These are phyloP conservation scores for Calameuta pallipes DNA, from an alignment of 2,888 invertebrate species.

Conservation along the genomic window DNA sequence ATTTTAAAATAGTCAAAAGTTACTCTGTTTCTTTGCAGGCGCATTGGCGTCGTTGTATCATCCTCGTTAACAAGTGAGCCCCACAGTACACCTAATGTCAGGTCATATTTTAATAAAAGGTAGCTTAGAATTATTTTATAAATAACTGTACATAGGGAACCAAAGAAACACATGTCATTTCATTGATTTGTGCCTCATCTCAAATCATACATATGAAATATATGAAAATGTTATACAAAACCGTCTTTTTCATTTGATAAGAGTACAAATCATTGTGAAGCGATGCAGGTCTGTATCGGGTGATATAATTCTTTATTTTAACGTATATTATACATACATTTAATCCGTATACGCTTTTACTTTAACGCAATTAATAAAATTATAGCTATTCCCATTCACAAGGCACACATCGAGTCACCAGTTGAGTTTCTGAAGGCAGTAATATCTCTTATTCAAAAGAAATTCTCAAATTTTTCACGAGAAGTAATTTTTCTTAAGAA, in stretches of 20 bases:
- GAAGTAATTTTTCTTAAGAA: not conserved
- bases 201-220: constrained; percentile 38
- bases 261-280: not conserved
- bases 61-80: not conserved
- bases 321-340: not conserved
- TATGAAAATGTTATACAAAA: constrained; percentile 37
- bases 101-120: constrained; percentile 39
- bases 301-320: not conserved
- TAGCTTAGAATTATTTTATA: constrained; percentile 42
- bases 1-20: not conserved
- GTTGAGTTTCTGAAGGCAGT: not conserved
- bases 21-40: not conserved
- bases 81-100: constrained; percentile 26
- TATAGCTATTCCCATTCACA: not conserved
- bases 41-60: not conserved
- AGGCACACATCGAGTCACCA: not conserved
- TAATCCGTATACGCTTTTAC: not conserved
- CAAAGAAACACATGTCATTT: constrained; percentile 42
- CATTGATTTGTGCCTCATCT: constrained; percentile 43
- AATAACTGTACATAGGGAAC: constrained; percentile 42
- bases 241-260: not conserved
- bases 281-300: not conserved
- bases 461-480: not conserved
- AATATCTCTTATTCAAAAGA: not conserved
- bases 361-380: not conserved